Percentiles rank a stretch among this genome's conserved stretches.
Conservation (phyloP, 2,888 invertebrate species). For the Pterobdella sp. region DNA sequence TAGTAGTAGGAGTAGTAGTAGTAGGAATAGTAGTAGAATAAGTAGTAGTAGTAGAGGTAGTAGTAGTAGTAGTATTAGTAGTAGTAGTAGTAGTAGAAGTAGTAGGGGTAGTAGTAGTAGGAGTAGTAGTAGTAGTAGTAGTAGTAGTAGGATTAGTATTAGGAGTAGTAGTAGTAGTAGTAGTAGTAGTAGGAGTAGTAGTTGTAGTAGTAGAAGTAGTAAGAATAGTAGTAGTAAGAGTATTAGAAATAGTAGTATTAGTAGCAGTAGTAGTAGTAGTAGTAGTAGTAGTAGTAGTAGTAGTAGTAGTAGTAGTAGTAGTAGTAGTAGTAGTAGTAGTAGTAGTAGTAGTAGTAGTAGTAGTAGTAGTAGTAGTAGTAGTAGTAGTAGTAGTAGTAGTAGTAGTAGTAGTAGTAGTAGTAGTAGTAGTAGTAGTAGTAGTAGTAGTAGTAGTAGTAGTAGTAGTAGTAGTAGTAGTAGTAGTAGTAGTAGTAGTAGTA, state of each 20-base stretch:
- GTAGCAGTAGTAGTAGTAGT: slow-evolving; percentile 14
- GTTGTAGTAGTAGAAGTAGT: not conserved
- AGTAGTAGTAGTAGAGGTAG: not conserved
- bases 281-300: slow-evolving; percentile 7
- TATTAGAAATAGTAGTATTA: not conserved
- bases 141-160: not conserved
- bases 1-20: not conserved
- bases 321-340: slow-evolving; percentile 29
- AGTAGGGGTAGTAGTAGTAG: not conserved
- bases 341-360: slow-evolving; percentile 31
- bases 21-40: not conserved
- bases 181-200: not conserved
- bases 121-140: not conserved
- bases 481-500: slow-evolving; percentile 24
- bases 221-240: not conserved
- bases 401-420: slow-evolving; percentile 29
- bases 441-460: slow-evolving; percentile 22
- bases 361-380: slow-evolving; percentile 30
- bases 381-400: slow-evolving; percentile 30
- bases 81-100: not conserved
- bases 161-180: not conserved
- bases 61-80: not conserved
- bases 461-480: slow-evolving; percentile 23
- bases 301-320: slow-evolving; percentile 28
- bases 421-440: slow-evolving; percentile 25